A percentile compares a stretch with the other conserved stretches of the same genome.
phyloP scores from a whole-genome alignment of 2,797 vertebrate genomes.

The Okamejei kenojei region DNA sequence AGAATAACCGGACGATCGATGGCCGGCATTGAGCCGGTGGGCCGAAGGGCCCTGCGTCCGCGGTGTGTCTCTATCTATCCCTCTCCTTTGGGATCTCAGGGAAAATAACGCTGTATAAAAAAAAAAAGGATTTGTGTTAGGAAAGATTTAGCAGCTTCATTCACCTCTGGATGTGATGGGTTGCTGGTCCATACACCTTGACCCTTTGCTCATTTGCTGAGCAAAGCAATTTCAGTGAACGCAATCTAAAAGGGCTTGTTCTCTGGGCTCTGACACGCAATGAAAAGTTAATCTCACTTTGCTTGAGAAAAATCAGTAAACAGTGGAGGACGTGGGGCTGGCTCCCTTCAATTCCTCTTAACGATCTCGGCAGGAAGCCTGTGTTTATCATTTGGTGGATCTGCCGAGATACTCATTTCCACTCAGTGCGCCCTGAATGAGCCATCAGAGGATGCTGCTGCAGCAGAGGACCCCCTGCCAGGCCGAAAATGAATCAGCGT shows the following conservation, averaged over 20 bases:
- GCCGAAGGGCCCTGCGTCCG: no score
- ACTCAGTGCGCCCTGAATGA: conserved; percentile 12
- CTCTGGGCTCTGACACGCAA: no score
- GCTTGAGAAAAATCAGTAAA: conserved; percentile 27
- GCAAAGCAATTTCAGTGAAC: not conserved
- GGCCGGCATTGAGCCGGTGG: no score
- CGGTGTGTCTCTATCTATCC: no score
- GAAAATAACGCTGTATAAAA: not conserved
- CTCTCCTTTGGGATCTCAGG: no score
- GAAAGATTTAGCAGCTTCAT: not conserved
- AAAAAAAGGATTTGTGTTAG: not conserved
- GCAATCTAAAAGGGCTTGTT: not conserved
- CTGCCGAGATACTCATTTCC: conserved; percentile 24
- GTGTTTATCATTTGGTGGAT: conserved; percentile 35
- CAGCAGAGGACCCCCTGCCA: conserved; percentile 25
- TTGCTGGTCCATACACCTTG: not conserved
- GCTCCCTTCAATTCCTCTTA: conserved; percentile 3
- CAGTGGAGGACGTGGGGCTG: not conserved
- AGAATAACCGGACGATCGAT: no score
- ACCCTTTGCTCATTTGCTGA: not conserved
- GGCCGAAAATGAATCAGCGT: conserved; percentile 5
- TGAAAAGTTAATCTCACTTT: conserved; percentile 11
- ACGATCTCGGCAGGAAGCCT: not conserved
- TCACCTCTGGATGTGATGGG: not conserved
- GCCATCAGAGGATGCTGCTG: not conserved